Percentiles rank a stretch among this genome's conserved stretches.
Conservation (phyloP, 2,888 invertebrate species). For the Desoria tigrina region DNA sequence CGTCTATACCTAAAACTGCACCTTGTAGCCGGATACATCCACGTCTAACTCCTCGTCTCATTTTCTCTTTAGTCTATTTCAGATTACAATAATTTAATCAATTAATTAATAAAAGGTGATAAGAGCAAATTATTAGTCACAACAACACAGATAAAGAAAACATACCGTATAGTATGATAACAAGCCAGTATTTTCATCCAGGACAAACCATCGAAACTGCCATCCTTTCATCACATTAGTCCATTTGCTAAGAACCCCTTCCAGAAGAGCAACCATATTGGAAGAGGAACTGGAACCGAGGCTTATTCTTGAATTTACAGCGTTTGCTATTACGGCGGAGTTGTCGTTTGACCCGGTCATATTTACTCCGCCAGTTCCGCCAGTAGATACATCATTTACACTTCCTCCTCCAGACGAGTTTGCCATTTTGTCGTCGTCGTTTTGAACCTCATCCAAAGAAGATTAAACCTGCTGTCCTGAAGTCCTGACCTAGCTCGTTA, state of each 20-base stretch:
- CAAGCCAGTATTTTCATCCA: slow-evolving; percentile 93
- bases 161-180: slow-evolving; percentile 94
- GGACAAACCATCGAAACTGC: slow-evolving; percentile 99
- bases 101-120: slow-evolving; percentile 48
- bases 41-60: slow-evolving; percentile 93
- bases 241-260: slow-evolving; percentile 94
- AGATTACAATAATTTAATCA: slow-evolving; percentile 38
- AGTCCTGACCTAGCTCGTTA: too few relatives aligned
- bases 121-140: too few relatives aligned
- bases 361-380: background rate
- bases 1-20: slow-evolving; percentile 97
- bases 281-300: slow-evolving; percentile 4
- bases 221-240: slow-evolving; percentile 97
- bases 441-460: background rate
- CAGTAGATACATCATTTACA: background rate
- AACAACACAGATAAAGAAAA: background rate
- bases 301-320: background rate
- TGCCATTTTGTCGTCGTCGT: background rate
- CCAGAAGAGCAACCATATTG: slow-evolving; percentile 64
- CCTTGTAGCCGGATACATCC: slow-evolving; percentile 97
- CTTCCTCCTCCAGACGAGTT: background rate
- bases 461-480: background rate
- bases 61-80: slow-evolving; percentile 91
- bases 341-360: background rate
- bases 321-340: background rate